A percentile compares a stretch with the other conserved stretches of the same genome.
Conservation (phyloP, 2,888 invertebrate genomes). For the Pseudanteris insignis region DNA sequence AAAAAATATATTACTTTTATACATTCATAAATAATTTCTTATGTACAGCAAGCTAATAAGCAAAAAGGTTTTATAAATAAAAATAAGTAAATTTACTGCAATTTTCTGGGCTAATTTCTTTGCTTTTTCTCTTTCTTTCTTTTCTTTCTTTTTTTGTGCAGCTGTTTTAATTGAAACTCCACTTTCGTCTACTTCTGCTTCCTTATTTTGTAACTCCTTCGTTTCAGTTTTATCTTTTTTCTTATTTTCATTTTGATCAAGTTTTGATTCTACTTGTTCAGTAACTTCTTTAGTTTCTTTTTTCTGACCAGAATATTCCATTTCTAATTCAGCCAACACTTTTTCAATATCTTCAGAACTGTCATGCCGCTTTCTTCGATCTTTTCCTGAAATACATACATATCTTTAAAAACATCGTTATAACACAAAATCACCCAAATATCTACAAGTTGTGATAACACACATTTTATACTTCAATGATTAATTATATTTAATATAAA, state of each 20-base stretch:
- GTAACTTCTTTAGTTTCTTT: constrained; percentile 66
- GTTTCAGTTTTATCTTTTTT: constrained; percentile 56
- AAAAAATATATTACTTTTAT: constrained; percentile 1
- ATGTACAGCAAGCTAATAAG: too few species aligned
- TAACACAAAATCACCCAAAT: too few species aligned
- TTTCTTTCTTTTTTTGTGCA: constrained; percentile 90
- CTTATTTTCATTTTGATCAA: constrained; percentile 42
- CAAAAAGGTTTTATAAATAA: not conserved
- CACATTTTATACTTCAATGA: too few species aligned
- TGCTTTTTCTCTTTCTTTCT: constrained; percentile 82
- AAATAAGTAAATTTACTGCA: constrained; percentile 60
- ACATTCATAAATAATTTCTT: not conserved
- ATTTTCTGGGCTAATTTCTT: constrained; percentile 78
- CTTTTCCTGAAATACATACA: constrained; percentile 36
- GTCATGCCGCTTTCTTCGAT: constrained; percentile 77
- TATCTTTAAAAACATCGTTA: too few species aligned
- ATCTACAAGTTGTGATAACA: too few species aligned
- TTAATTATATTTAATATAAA: too few species aligned
- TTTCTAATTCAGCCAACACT: constrained; percentile 82
- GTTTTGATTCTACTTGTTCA: constrained; percentile 33
- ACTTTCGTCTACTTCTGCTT: constrained; percentile 61
- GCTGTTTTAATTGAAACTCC: constrained; percentile 77
- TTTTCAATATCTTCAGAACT: constrained; percentile 79
- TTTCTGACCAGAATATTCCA: constrained; percentile 79
- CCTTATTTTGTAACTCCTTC: constrained; percentile 63